phyloP scores from a whole-genome alignment of 2,888 invertebrate species.

The Acanthopleura granulata region DNA sequence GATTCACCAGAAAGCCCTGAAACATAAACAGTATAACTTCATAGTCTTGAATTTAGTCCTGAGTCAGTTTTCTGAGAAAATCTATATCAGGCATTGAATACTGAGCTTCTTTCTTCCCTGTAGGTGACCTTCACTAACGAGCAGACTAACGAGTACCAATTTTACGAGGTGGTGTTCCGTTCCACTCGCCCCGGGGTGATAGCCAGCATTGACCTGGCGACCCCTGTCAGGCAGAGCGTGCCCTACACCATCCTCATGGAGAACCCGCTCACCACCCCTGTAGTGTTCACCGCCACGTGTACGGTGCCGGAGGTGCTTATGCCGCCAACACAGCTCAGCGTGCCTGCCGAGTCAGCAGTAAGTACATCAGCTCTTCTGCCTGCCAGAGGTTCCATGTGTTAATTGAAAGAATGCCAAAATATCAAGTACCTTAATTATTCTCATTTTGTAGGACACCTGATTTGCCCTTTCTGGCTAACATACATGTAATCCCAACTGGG shows the following conservation, averaged over 20 bases:
- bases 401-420: no score
- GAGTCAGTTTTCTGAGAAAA: no score
- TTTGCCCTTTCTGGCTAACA: no score
- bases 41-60: no score
- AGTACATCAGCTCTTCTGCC: constrained; percentile 21
- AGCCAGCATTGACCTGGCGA: constrained; percentile 60
- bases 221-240: constrained; percentile 66
- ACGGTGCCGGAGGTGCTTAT: constrained; percentile 63
- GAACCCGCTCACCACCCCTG: constrained; percentile 64
- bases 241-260: constrained; percentile 63
- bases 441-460: no score
- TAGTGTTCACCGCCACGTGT: constrained; percentile 62
- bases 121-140: constrained; percentile 69
- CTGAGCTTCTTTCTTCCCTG: constrained; percentile 16
- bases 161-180: constrained; percentile 65
- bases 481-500: no score
- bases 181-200: constrained; percentile 63
- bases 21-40: no score
- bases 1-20: no score
- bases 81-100: no score
- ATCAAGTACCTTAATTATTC: no score
- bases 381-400: no score
- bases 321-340: constrained; percentile 64
- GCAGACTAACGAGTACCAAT: constrained; percentile 67
- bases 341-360: constrained; percentile 66